Evolutionary conservation across 2,888 invertebrate genomes (phyloP).

Genomic region (Molorchus minor): DNA sequence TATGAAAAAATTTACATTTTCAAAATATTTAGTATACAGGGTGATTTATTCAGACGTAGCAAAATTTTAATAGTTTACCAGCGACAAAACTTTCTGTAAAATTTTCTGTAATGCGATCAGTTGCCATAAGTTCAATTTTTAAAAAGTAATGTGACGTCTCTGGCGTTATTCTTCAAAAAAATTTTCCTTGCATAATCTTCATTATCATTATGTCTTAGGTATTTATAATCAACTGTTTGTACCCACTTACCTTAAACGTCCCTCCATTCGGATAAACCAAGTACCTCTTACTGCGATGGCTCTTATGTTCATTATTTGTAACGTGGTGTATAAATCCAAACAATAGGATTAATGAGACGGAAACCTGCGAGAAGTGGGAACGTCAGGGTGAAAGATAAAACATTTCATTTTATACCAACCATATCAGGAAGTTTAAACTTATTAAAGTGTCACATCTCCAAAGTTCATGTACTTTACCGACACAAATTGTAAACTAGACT

Average conservation of each 20-base stretch:
- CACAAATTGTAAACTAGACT: conserved; percentile 13
- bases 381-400: background rate
- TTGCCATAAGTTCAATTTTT: too few relatives aligned
- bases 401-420: background rate
- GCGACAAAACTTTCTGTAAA: too few relatives aligned
- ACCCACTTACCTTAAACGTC: conserved; percentile 49
- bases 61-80: too few relatives aligned
- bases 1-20: too few relatives aligned
- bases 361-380: background rate
- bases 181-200: too few relatives aligned
- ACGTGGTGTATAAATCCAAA: background rate
- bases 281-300: conserved; percentile 35
- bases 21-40: too few relatives aligned
- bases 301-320: background rate
- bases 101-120: too few relatives aligned
- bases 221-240: background rate
- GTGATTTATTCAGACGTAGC: too few relatives aligned
- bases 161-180: too few relatives aligned
- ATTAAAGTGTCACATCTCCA: background rate
- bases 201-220: too few relatives aligned
- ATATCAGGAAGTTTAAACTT: conserved; percentile 2
- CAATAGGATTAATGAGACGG: background rate
- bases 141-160: too few relatives aligned
- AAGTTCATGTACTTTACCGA: background rate
- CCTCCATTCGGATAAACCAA: conserved; percentile 50